These are phyloP conservation scores for Danio choprae DNA, from an alignment of 2,797 vertebrate genomes.

Conservation along the genomic window DNA sequence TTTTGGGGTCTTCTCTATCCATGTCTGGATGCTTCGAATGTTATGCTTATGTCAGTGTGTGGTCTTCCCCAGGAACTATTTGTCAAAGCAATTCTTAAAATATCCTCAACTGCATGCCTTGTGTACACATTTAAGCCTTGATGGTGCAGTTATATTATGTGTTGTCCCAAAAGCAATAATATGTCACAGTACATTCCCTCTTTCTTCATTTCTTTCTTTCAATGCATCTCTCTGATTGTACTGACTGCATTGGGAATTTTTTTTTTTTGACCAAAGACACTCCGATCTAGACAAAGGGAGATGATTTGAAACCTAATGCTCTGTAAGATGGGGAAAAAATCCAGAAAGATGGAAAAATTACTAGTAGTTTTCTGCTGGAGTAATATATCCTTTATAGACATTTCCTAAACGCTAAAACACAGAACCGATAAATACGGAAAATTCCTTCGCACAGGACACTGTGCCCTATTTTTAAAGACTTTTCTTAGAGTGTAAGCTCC, in stretches of 20 bases:
- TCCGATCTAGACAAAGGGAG: neutral
- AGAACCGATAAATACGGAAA: neutral
- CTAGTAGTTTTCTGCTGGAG: neutral
- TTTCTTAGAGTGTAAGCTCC: constrained; percentile 7
- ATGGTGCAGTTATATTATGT: neutral
- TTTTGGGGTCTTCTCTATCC: neutral
- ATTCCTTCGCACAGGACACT: neutral
- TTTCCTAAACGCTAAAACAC: neutral
- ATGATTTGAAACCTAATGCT: neutral
- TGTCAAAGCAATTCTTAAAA: constrained; percentile 31
- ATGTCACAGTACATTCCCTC: neutral
- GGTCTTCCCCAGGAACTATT: constrained; percentile 32
- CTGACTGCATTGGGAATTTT: neutral
- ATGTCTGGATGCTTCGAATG: neutral
- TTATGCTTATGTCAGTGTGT: constrained; percentile 26
- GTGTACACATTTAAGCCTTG: constrained; percentile 29
- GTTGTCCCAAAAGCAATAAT: neutral
- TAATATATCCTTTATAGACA: neutral
- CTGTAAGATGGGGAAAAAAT: neutral
- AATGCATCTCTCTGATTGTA: neutral
- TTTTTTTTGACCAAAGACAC: neutral
- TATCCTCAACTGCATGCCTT: constrained; percentile 41
- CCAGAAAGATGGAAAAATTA: neutral
- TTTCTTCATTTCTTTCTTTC: neutral
- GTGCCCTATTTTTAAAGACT: constrained; percentile 15